Base-by-base conservation (phyloP, 2,113 vertebrate genomes). In the Ciconia stormi region DNA sequence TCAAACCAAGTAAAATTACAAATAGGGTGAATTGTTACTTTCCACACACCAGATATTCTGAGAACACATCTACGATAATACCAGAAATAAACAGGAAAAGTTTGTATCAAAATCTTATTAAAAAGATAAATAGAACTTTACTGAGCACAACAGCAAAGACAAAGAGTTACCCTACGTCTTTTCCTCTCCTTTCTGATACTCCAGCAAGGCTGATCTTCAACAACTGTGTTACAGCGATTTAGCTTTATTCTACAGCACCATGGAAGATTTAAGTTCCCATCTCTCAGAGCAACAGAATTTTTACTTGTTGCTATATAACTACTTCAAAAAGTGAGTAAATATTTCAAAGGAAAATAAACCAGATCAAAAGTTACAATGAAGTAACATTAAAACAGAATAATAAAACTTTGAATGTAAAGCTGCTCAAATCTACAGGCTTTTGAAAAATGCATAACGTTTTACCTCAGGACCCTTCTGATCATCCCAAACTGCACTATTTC, bases 61-160 rank as follows among this genome's bases (percentile, higher is more conserved):
- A 72, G 78, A 82, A 65, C 62, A 55, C 1, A 16, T 3, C 59
- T 16, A 16, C 0, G 4, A 3, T 0, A 61, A 32, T 4, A 58
- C 63, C 72, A 46, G n/a, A 77, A 83, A 81, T 13, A 34, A 66
- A 56, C 46, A 50, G 25, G 9, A 16, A 21, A 34, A 46, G 8
- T 25, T 22, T 50, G 4, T 11, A 65, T 27, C 67, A 56, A 58
- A 44, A 47, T 27, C 62, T 26, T 11, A 58, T 34, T 26, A 30
- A 78, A 78, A 76, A 79, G 23, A 34, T 13, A 52, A 52, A 49
- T 0, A 63, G 17, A 67, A 61, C 59, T 56, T 44, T 12, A 34
- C 46, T 46, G 29, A 19, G 67, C 21, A 8, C 59, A 20, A 32
- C 63, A 81, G 47, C 21, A 11, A 23, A 50, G 47, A 67, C 30